phyloP scores from a whole-genome alignment of 2,113 vertebrate genomes.

The Rhombomys opimus region DNA sequence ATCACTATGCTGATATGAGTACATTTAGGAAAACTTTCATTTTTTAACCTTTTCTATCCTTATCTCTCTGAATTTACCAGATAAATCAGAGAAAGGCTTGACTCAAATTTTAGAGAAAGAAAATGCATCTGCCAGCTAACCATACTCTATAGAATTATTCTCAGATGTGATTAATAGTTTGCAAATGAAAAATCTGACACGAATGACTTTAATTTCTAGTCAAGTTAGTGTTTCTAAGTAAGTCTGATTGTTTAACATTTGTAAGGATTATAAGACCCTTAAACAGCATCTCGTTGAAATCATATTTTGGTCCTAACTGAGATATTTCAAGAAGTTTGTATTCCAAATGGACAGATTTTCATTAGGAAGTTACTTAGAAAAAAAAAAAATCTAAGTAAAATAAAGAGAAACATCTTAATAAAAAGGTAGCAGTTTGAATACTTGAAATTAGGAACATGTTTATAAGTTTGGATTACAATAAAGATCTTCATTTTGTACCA shows the following conservation, averaged over 20 bases:
- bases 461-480: slow-evolving; percentile 25
- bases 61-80: neutral
- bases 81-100: slow-evolving; percentile 4
- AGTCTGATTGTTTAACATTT: neutral
- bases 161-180: neutral
- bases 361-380: neutral
- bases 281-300: neutral
- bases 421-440: neutral
- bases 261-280: neutral
- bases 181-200: neutral
- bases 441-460: slow-evolving; percentile 15
- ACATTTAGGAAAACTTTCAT: neutral
- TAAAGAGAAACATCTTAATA: neutral
- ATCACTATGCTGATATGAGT: neutral
- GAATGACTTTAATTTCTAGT: neutral
- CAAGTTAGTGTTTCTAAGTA: neutral
- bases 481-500: slow-evolving; percentile 37
- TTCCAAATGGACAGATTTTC: neutral
- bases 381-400: neutral
- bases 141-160: neutral
- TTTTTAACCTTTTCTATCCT: neutral
- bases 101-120: slow-evolving; percentile 5
- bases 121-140: neutral
- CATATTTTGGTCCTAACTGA: neutral
- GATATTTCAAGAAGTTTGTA: slow-evolving; percentile 27